A percentile compares a stretch with the other conserved stretches of the same genome.
phyloP scores from a whole-genome alignment of 2,113 vertebrate genomes.

The Siniperca chuatsi region DNA sequence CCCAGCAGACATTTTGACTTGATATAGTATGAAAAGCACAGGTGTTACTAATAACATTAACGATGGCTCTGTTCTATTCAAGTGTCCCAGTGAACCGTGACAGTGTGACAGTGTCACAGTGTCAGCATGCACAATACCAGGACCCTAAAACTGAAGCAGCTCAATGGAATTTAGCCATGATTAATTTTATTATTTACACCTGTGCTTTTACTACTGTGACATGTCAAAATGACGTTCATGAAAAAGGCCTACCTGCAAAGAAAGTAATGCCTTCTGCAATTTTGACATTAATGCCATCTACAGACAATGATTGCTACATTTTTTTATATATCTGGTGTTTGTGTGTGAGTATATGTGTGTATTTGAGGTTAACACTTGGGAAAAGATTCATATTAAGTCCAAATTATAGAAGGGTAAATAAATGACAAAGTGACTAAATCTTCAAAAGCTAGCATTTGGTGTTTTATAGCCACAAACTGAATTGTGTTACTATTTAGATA shows the following conservation, averaged over 20 bases:
- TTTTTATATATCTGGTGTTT: not conserved
- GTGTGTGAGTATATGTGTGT: not conserved
- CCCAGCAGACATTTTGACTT: not conserved
- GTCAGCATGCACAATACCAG: too few species aligned
- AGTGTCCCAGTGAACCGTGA: too few species aligned
- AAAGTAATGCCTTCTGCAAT: not conserved
- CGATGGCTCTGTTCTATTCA: not conserved
- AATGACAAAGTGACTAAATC: too few species aligned
- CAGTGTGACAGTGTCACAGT: too few species aligned
- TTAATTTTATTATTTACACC: slow-evolving; percentile 17
- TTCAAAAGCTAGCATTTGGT: not conserved
- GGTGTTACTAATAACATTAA: not conserved
- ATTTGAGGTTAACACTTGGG: not conserved
- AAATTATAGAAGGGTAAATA: not conserved
- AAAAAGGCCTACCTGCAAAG: not conserved
- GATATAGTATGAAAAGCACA: not conserved
- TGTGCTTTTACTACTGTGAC: slow-evolving; percentile 7
- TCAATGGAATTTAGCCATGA: not conserved
- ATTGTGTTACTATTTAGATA: not conserved
- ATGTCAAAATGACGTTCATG: not conserved
- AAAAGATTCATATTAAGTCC: not conserved
- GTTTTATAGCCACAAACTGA: not conserved
- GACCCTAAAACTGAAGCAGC: not conserved
- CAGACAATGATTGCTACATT: not conserved
- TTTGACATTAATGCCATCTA: slow-evolving; percentile 10